These are phyloP conservation scores for Leiothrix lutea DNA, from an alignment of 2,113 vertebrate species.

Conservation along the genomic window DNA sequence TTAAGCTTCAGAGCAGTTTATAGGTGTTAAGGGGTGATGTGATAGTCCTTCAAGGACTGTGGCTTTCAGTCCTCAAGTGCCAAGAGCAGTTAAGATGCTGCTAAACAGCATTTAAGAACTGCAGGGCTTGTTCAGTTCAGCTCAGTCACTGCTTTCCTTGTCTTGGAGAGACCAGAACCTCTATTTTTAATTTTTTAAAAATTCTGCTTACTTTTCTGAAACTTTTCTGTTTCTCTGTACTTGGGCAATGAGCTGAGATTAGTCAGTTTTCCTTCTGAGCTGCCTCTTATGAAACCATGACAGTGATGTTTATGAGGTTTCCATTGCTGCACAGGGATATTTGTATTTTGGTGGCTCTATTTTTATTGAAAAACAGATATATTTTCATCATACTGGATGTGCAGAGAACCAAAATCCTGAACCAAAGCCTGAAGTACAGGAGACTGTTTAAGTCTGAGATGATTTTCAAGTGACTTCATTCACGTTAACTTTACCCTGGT, in stretches of 20 bases:
- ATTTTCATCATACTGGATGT: neutral
- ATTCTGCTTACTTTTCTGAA: neutral
- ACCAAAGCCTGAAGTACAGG: neutral
- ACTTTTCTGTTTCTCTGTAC: neutral
- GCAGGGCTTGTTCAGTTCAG: neutral
- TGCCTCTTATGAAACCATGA: neutral
- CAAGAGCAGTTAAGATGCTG: neutral
- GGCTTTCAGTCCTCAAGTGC: neutral
- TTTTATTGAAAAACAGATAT: neutral
- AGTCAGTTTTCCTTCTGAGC: conserved; percentile 16
- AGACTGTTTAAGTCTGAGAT: neutral
- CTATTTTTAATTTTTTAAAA: neutral
- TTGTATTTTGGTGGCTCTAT: neutral
- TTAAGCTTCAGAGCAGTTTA: conserved; percentile 3
- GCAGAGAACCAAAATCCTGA: neutral
- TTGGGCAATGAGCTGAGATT: neutral
- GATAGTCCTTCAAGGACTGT: neutral
- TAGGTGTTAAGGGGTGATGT: neutral
- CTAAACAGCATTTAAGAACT: neutral
- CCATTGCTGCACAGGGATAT: neutral
- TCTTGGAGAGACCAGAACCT: neutral
- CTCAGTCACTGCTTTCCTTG: neutral
- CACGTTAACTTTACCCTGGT: neutral
- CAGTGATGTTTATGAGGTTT: conserved; percentile 20
- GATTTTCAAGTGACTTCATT: neutral